Base-by-base conservation (phyloP, 2,113 vertebrate genomes). In the Bucco capensis region DNA sequence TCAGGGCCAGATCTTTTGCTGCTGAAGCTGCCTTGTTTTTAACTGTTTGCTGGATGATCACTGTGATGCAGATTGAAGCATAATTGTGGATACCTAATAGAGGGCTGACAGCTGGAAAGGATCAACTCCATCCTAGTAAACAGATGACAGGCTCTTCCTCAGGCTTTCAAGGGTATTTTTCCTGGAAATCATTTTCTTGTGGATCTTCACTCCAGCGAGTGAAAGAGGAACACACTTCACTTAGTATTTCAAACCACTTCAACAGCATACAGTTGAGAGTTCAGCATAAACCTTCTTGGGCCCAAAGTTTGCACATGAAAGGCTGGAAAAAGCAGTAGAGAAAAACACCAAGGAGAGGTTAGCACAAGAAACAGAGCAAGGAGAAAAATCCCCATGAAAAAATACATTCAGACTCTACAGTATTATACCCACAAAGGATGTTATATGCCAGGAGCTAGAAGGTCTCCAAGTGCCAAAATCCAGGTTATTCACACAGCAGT, bases 381-480 rank as follows among this genome's bases (percentile, higher is more conserved):
- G 81, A 92, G 78, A 92, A 85, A 93, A 92, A 83, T 83, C 47
- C 87, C 85, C 54, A 72, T 87, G 50, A 82, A 91, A 94, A 91
- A 38, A 92, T 82, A 78, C 37, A 46, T 89, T 87, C 66, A 79
- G 49, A 53, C 71, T 69, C 61, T 73, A 87, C 46, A 62, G 62
- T 65, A 51, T 75, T 72, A 92, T 61, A 78, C 14, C 51, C 71
- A 89, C 37, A 92, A 65, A 92, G 40, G 73, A 61, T 28, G 40
- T 56, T 76, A 79, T 31, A 82, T 64, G 54, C 44, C 89, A 79
- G 64, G 22, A 93, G 81, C 40, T 81, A 38, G 27, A 84, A 84
- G 44, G 28, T 30, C 35, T 25, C 1, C 30, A 69, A 84, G 42
- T 86, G 81, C 81, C 84, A 94, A 92, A 93, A 93, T 73, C 46